Evolutionary conservation across 2,888 invertebrate species (phyloP), one percentile per base, ranked within the genome.

Genomic region (Slavum lentiscoides): DNA sequence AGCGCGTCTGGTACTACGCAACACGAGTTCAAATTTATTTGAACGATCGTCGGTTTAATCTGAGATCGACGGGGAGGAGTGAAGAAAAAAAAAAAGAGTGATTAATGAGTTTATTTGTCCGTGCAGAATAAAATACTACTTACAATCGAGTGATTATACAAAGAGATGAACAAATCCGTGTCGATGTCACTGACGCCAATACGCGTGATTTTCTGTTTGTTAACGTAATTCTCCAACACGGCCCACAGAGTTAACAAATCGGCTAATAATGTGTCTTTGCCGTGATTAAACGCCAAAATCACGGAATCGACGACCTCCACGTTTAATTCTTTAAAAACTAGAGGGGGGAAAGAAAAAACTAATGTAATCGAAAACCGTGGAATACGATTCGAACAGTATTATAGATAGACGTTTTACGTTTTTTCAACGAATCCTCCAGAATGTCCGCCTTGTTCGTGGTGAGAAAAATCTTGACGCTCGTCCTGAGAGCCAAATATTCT

Each of bases 1-100:
- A 98, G 89, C 3, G 94, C 91, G 1, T 95, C 93, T 37, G 98
- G 97, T 77, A 98, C 97, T 5, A 96, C 94, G 88, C 97, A 97
- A 86, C 97, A 97, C 19, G 94, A 92, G 1, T 94, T 92, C 80
- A 97, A 88, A 88, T 96, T 97, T 82, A 98, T 95, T 88, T 98
- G 97, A 80, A 96, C 93, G 82, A 96, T 95, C 83, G 91, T 90
- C 5, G 97, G 97, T 85, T 94, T 93, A 17, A 95, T 90, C 86
- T 90, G 84, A 70, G 85, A 84, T 70, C 75, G 66, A 70, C n/a
- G 49, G 11, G 30, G 30, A 30, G 30, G 30, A 4, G 4, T 30
- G 30, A 2, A 30, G 30, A 30, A 30, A 30, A 30, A 30, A 49
- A 15, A 84, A 23, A 59, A 37, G 39, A 37, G 39, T 67, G 30